Evolutionary conservation across 2,113 vertebrate genomes (phyloP).

Genomic region (Thamnaconus septentrionalis): DNA sequence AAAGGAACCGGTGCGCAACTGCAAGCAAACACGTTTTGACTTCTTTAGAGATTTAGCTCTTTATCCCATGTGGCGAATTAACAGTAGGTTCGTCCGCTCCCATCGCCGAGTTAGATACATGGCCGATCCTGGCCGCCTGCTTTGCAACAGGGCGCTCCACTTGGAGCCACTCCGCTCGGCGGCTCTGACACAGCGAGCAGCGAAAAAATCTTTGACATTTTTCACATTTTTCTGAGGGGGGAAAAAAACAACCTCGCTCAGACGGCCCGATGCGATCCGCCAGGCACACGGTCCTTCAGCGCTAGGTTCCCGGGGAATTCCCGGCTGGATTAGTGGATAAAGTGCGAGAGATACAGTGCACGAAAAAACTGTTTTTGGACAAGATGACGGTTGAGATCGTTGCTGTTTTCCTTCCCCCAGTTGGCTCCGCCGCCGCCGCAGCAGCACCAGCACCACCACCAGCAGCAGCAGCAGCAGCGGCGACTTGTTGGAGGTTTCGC

Average conservation of each 20-base stretch:
- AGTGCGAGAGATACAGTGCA: constrained; percentile 12
- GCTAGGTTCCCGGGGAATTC: constrained; percentile 29
- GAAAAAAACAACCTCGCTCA: constrained; percentile 69
- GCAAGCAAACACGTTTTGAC: constrained; percentile 25
- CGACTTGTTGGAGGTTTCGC: constrained; percentile 87
- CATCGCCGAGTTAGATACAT: constrained; percentile 43
- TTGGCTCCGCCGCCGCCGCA: constrained; percentile 71
- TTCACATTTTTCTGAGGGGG: constrained; percentile 79
- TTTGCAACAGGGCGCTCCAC: constrained; percentile 79
- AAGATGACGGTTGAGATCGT: constrained; percentile 87
- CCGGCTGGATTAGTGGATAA: constrained; percentile 28
- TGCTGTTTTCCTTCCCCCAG: constrained; percentile 83
- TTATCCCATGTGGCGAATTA: constrained; percentile 44
- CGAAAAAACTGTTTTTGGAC: constrained; percentile 57
- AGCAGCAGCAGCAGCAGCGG: constrained; percentile 5
- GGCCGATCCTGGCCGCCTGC: constrained; percentile 56
- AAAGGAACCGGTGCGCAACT: constrained; percentile 15
- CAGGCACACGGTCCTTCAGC: constrained; percentile 47
- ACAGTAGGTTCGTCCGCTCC: constrained; percentile 45
- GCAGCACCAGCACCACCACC: too few species aligned
- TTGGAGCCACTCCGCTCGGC: constrained; percentile 69
- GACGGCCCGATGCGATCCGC: constrained; percentile 65
- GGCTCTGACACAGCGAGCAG: constrained; percentile 66
- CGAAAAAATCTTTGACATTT: constrained; percentile 81
- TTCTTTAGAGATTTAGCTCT: constrained; percentile 41